A percentile compares a stretch with the other conserved stretches of the same genome.
Evolutionary conservation across 2,888 invertebrate genomes (phyloP).

Genomic region (Chorisops tibialis): DNA sequence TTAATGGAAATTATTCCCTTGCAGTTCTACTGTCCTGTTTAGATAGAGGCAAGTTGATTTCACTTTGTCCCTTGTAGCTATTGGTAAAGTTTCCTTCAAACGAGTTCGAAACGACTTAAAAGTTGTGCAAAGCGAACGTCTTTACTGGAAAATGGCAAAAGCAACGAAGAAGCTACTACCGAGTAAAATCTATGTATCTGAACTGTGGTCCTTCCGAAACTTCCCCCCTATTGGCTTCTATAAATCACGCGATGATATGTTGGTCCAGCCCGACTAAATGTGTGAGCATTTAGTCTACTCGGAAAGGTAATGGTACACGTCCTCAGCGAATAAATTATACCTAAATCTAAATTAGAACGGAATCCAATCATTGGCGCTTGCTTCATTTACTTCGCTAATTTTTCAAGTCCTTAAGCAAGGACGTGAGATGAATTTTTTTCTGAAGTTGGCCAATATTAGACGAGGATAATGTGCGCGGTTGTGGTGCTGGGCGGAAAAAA

Average conservation of each 20-base stretch:
- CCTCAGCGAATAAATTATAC: slow-evolving; percentile 37
- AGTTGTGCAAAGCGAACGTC: no score
- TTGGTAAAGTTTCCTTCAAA: no score
- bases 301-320: slow-evolving; percentile 25
- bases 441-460: no score
- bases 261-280: background rate
- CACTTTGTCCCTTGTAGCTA: no score
- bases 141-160: no score
- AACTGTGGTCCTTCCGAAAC: no score
- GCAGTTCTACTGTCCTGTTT: slow-evolving; percentile 6
- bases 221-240: background rate
- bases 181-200: no score
- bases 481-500: background rate
- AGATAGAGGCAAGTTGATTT: no score
- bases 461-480: slow-evolving; percentile 11
- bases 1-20: slow-evolving; percentile 26
- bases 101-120: no score
- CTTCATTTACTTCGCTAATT: slow-evolving; percentile 44
- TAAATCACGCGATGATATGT: slow-evolving; percentile 5
- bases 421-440: slow-evolving; percentile 45
- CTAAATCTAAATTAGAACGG: slow-evolving; percentile 40
- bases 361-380: slow-evolving; percentile 34
- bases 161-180: no score
- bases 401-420: slow-evolving; percentile 48
- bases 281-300: no score